These are phyloP conservation scores for Crax fasciolata DNA, from an alignment of 2,797 vertebrate species.

Conservation along the genomic window DNA sequence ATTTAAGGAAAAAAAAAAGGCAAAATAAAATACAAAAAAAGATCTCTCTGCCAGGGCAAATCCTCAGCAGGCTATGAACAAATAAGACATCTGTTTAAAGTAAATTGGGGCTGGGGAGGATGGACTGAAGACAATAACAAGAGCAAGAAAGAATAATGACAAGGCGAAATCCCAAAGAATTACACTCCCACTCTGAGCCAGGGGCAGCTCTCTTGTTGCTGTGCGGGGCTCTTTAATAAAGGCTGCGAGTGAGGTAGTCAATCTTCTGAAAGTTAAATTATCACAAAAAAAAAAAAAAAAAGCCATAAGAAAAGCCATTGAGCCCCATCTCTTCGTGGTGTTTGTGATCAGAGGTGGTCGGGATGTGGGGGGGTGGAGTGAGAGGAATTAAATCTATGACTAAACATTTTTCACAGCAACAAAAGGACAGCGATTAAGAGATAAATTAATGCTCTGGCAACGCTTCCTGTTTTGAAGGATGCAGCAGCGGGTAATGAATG, in stretches of 20 bases:
- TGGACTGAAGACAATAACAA: constrained; percentile 59
- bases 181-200: constrained; percentile 65
- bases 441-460: constrained; percentile 81
- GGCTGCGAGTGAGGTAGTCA: constrained; percentile 38
- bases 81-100: constrained; percentile 69
- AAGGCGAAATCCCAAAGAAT: constrained; percentile 75
- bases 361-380: constrained; percentile 58
- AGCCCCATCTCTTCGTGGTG: constrained; percentile 34
- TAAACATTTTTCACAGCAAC: constrained; percentile 77
- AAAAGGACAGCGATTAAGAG: constrained; percentile 76
- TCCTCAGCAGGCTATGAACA: constrained; percentile 58
- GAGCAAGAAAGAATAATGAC: constrained; percentile 73
- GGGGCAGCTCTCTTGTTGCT: constrained; percentile 64
- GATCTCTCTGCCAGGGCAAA: constrained; percentile 36
- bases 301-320: not conserved
- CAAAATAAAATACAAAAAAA: constrained; percentile 70
- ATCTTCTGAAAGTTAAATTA: constrained; percentile 50
- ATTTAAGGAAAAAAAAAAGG: constrained; percentile 63
- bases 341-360: constrained; percentile 67
- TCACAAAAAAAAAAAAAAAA: not conserved
- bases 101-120: constrained; percentile 45
- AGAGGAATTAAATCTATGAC: constrained; percentile 75
- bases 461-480: constrained; percentile 80
- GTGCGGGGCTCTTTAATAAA: constrained; percentile 52
- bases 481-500: constrained; percentile 72